Evolutionary conservation across 2,888 invertebrate species (phyloP), one percentile per base, ranked within the genome.

Genomic region (Amphipyra berbera): DNA sequence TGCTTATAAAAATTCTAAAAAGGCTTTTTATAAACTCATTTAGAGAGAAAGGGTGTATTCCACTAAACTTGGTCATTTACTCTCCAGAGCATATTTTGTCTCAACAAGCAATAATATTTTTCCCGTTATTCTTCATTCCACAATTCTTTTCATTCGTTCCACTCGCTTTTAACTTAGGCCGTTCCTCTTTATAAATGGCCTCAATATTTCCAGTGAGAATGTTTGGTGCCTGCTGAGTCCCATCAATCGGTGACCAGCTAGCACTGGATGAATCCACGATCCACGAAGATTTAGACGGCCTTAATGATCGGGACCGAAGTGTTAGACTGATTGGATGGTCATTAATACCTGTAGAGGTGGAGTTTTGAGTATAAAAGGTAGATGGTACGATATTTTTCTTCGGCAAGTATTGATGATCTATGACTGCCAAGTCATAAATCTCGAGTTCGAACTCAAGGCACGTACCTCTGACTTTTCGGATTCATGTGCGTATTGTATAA

Each of bases 171-270:
- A 0, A 59, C 60, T 71, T 52, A n/a, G 8, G 37, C 71, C 61
- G 6, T 8, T 27, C 4, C n/a, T 30, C 21, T 74, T n/a, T 53
- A 78, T 66, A 79, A 68, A 78, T 79, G 6, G 82, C 71, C 21
- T 41, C 64, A 67, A 79, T 79, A 76, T 78, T 79, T 79, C 62
- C 50, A 54, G 40, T 30, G 49, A 38, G 61, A 71, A 68, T 68
- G 66, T 67, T 74, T 60, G 74, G 74, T 61, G 76, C 73, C 71
- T 73, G 61, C 44, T 49, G 59, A 58, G 56, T 41, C 21, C 54
- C 73, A 79, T 77, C 79, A 79, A 77, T 79, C 61, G 61, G 54
- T 59, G 52, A 54, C 47, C 64, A 53, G 48, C 59, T 48, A 74
- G 53, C 54, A 76, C 66, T 68, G 66, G 76, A 77, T 71, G 57